These are phyloP conservation scores for Nephrocerus scutellatus DNA, from an alignment of 2,888 invertebrate genomes.

Conservation along the genomic window DNA sequence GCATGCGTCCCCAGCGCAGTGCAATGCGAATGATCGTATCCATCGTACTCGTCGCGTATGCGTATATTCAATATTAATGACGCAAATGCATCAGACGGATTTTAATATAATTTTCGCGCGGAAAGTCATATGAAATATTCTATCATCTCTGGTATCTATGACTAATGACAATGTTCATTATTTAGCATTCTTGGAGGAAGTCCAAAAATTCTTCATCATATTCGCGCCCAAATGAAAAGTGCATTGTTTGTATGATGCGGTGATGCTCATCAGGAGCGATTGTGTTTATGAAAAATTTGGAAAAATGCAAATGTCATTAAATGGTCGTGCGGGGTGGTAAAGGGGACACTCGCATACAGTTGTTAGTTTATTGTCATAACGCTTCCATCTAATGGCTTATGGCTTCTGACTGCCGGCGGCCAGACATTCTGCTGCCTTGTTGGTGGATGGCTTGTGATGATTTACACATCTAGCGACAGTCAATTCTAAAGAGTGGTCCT, in stretches of 20 bases:
- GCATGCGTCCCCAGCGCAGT: conserved; percentile 26
- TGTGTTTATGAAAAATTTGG: conserved; percentile 12
- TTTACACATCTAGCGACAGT: too few relatives aligned
- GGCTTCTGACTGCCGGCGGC: too few relatives aligned
- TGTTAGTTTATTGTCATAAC: too few relatives aligned
- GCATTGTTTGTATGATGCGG: neutral
- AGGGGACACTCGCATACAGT: too few relatives aligned
- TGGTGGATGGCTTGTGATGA: too few relatives aligned
- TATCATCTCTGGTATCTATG: conserved; percentile 35
- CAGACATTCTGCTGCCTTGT: too few relatives aligned
- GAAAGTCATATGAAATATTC: conserved; percentile 24
- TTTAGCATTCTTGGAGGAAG: conserved; percentile 36
- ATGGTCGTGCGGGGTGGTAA: conserved; percentile 8
- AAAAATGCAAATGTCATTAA: conserved; percentile 12
- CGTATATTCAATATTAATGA: too few relatives aligned
- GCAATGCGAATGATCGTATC: conserved; percentile 37
- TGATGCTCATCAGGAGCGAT: neutral
- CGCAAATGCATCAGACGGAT: too few relatives aligned
- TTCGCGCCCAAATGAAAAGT: neutral
- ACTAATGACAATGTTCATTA: conserved; percentile 46
- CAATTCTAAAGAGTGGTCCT: too few relatives aligned
- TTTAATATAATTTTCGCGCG: conserved; percentile 23
- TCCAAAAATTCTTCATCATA: conserved; percentile 34
- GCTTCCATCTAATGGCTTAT: too few relatives aligned
- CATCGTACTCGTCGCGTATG: too few relatives aligned